A percentile compares a stretch with the other conserved stretches of the same genome.
Conservation (phyloP, 2,888 invertebrate species). For the Plagodis pulveraria region DNA sequence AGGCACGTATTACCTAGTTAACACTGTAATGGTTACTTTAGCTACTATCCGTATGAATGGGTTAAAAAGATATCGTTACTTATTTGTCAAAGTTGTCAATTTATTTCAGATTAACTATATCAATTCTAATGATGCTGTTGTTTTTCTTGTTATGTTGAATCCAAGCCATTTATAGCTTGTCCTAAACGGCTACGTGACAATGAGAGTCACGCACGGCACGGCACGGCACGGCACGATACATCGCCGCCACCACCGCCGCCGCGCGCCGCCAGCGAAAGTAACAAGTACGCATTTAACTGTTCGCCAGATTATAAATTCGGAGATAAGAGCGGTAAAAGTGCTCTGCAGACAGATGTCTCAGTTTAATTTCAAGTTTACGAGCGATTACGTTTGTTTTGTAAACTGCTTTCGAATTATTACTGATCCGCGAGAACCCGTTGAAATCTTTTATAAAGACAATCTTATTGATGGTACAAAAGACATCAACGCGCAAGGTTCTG, state of each 20-base stretch:
- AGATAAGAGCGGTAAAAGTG: constrained; percentile 56
- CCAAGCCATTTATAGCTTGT: too few relatives aligned
- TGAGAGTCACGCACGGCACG: background rate
- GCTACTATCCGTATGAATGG: too few relatives aligned
- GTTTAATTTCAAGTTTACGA: constrained; percentile 21
- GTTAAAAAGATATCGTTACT: too few relatives aligned
- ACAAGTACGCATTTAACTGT: constrained; percentile 48
- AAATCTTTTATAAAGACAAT: constrained; percentile 1
- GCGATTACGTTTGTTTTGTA: constrained; percentile 8
- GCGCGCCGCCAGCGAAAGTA: constrained; percentile 51
- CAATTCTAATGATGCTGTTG: too few relatives aligned
- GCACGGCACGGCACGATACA: background rate
- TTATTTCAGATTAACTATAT: too few relatives aligned
- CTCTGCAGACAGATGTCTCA: constrained; percentile 11
- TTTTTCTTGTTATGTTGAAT: too few relatives aligned
- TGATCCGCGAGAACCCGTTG: constrained; percentile 7
- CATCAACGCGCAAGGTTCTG: constrained; percentile 34
- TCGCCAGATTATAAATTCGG: constrained; percentile 52
- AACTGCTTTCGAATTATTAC: constrained; percentile 10
- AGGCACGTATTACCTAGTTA: too few relatives aligned
- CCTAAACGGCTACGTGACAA: too few relatives aligned
- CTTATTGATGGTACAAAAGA: constrained; percentile 31
- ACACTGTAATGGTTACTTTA: too few relatives aligned
- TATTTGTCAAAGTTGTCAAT: too few relatives aligned
- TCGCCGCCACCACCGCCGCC: background rate